Base-by-base conservation (phyloP, 2,113 vertebrate genomes). In the Ancistrus triradiatus region DNA sequence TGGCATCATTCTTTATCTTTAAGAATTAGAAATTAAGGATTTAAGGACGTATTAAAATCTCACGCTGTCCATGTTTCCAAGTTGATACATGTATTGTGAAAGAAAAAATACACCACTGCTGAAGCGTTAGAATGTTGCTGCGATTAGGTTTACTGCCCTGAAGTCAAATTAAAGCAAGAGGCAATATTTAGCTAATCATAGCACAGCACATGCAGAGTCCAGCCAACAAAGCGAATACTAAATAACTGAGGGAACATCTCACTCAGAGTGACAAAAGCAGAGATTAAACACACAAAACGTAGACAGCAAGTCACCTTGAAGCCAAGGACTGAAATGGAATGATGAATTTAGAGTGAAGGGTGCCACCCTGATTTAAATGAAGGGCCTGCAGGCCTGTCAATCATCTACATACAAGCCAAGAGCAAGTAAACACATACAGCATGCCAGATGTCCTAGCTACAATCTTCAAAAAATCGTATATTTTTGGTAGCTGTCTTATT, bases 341-440 rank as follows among this genome's bases (percentile, higher is more conserved):
- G 80, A 83, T 70, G 74, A 83, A 83, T 66, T 61, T 35, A 68
- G 55, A 72, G 52, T 33, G 63, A 80, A 81, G 78, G 74, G 74
- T 81, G 80, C 79, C 75, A 78, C 66, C 74, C 75, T 74, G 77
- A 62, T 69, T 76, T 68, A 80, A 87, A 85, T 85, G 83, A 79
- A 75, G 40, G 78, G 77, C n/a, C 15, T 35, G 77, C 78, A 77
- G 64, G 77, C 46, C 60, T 68, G 68, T 31, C 73, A 77, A 74
- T 74, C 73, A 78, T 70, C 66, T 79, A 73, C 78, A 75, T 77
- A 81, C 72, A 74, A 69, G 63, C 43, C 17, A n/a, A 57, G 22
- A 11, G 55, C 19, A 27, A 21, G 49, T 33, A 43, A 48, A 38
- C 43, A 27, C 21, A 18, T 40, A 18, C 6, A 13, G 1, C 33